These are phyloP conservation scores for Halcyon chelicuti DNA, from an alignment of 2,797 vertebrate species.

Conservation along the genomic window DNA sequence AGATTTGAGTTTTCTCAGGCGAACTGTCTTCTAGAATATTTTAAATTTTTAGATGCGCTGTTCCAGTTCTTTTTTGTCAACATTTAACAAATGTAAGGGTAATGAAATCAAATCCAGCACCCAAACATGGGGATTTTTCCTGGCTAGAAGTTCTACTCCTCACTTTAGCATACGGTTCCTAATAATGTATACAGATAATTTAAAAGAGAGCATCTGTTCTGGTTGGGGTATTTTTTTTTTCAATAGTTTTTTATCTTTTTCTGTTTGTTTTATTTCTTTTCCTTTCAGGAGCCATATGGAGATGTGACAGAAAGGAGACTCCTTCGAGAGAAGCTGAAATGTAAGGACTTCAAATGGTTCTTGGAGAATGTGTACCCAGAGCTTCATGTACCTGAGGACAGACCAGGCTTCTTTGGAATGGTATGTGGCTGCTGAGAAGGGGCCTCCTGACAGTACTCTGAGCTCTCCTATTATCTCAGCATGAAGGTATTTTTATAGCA, in stretches of 20 bases:
- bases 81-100: conserved; percentile 15
- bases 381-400: conserved; percentile 90
- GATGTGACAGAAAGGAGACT: conserved; percentile 89
- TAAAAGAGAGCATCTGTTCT: conserved; percentile 49
- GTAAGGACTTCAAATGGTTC: conserved; percentile 94
- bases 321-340: conserved; percentile 87
- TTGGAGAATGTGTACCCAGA: conserved; percentile 93
- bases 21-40: neutral
- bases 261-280: neutral
- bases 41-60: neutral
- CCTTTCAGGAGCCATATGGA: conserved; percentile 90
- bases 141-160: conserved; percentile 27
- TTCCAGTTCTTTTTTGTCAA: conserved; percentile 11
- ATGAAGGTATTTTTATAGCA: neutral
- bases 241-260: neutral
- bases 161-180: conserved; percentile 26
- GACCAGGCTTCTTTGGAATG: conserved; percentile 95
- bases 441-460: neutral
- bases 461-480: neutral
- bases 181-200: conserved; percentile 49
- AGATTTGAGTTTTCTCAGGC: neutral
- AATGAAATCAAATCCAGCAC: conserved; percentile 47
- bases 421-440: conserved; percentile 71
- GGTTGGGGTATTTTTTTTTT: neutral
- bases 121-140: conserved; percentile 20